Evolutionary conservation across 2,797 vertebrate species (phyloP), one percentile per base, ranked within the genome.

Genomic region (Sus cebifrons): DNA sequence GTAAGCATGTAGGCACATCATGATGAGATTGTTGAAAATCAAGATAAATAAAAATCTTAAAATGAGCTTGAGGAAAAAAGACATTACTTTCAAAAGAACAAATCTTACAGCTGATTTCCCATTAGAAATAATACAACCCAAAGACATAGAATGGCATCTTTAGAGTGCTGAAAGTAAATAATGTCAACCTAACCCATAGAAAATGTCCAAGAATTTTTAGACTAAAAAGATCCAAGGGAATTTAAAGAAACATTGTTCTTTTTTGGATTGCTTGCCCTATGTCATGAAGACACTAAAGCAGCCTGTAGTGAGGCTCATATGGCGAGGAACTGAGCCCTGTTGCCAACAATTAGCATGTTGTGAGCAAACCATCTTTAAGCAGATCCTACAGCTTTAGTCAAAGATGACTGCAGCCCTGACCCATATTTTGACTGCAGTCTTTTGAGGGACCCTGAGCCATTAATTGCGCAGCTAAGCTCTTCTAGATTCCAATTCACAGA

Each of bases 31-130:
- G 16, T 62, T 70, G 54, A 77, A 94, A 94, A 62, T n/a, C 21
- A 62, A 82, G 32, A 70, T 54, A 81, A 79, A 73, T n/a, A 62
- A 87, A 77, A 83, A 44, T 71, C 77, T 70, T 83, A 83, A 87
- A 60, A 64, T 17, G 20, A 54, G 12, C 67, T 75, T n/a, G 15
- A 54, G 27, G 21, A 84, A 68, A 71, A 79, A 75, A 82, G 12
- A 54, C 12, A 14, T 74, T 85, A 40, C 81, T 89, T 89, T 85
- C 17, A 58, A 85, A 86, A 85, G 27, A 70, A 60, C 32, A 85
- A 62, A 27, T 82, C 75, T 82, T n/a, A 77, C 20, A 82, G n/a
- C 70, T 18, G 9, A 70, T 94, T 92, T 86, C 44, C 25, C 54
- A 86, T 29, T 15, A 68, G 60, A 92, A 92, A 62, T 81, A 60